Conservation (phyloP, 2,797 vertebrate species). For the Malurus splendens region DNA sequence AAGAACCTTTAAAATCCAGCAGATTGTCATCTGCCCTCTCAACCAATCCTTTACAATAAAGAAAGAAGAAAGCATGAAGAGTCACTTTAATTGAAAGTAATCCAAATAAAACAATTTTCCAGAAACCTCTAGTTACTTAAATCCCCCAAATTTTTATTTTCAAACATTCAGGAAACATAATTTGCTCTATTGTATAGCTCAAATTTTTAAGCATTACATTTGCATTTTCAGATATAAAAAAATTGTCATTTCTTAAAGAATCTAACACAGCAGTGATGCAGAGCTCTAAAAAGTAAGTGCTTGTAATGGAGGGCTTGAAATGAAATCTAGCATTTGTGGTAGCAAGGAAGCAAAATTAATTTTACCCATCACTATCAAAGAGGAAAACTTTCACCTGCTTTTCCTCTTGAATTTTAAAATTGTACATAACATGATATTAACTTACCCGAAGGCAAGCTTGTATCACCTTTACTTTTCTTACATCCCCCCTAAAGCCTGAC, state of each 20-base stretch:
- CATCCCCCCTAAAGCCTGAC: background rate
- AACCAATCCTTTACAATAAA: background rate
- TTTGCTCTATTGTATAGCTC: background rate
- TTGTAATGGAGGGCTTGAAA: background rate
- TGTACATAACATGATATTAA: background rate
- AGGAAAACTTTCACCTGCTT: background rate
- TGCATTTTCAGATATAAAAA: background rate
- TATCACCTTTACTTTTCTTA: background rate
- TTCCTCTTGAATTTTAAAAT: background rate
- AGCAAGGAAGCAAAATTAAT: background rate
- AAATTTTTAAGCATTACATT: background rate
- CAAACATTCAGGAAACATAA: background rate
- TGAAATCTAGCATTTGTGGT: background rate
- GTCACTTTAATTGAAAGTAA: background rate
- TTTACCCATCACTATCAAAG: background rate
- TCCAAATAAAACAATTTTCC: background rate
- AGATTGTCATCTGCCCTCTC: background rate
- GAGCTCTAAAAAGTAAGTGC: background rate
- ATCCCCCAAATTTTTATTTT: fast-evolving
- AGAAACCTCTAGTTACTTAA: background rate
- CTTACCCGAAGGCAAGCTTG: background rate
- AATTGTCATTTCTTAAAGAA: background rate
- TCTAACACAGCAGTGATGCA: background rate
- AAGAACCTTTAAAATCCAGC: background rate
- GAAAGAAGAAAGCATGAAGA: background rate